Conservation (phyloP, 2,113 vertebrate species). For the Burhinus bistriatus region DNA sequence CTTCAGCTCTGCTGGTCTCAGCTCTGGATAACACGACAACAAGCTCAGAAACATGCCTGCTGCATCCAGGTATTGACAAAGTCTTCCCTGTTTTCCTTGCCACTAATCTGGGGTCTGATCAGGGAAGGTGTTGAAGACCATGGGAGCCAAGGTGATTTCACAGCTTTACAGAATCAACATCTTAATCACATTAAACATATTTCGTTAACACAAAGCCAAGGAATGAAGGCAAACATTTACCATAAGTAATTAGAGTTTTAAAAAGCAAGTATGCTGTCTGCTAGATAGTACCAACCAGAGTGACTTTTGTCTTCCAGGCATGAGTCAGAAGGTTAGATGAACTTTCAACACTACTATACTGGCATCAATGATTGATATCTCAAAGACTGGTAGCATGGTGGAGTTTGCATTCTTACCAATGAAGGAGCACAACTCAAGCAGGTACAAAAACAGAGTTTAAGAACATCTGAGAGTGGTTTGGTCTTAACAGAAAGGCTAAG, state of each 20-base stretch:
- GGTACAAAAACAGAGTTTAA: background rate
- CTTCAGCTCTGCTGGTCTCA: background rate
- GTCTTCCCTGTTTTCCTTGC: background rate
- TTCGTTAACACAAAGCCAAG: background rate
- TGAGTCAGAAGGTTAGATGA: background rate
- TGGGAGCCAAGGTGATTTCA: background rate
- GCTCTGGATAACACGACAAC: background rate
- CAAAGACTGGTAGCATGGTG: background rate
- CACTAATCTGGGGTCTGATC: background rate
- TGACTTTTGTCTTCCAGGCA: background rate
- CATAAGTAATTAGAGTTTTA: background rate
- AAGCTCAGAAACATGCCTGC: background rate
- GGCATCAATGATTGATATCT: background rate
- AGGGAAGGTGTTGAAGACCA: background rate
- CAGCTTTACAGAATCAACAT: background rate
- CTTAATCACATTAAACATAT: background rate
- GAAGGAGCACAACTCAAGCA: background rate
- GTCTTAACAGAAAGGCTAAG: background rate
- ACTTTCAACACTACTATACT: background rate
- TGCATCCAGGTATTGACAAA: accelerated
- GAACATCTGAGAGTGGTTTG: background rate
- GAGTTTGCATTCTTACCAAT: background rate
- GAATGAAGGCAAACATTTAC: background rate
- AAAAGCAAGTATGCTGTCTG: background rate
- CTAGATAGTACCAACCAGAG: background rate